Evolutionary conservation across 2,797 vertebrate genomes (phyloP).

Genomic region (Myiothlypis chrysogaster): DNA sequence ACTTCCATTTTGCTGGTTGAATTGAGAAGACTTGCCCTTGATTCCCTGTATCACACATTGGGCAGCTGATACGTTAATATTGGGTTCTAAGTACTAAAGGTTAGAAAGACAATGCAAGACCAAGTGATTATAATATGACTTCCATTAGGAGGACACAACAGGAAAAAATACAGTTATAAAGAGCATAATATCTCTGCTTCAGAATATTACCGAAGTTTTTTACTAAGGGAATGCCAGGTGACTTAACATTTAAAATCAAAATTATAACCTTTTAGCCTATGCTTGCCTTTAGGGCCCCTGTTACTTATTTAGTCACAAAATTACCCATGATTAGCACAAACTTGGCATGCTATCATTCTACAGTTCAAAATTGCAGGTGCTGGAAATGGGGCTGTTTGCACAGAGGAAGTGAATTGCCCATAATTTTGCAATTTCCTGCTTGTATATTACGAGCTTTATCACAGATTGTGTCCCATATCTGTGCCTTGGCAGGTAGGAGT

Average conservation of each 20-base stretch:
- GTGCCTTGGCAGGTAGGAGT: neutral
- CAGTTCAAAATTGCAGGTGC: neutral
- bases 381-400: neutral
- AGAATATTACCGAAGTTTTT: neutral
- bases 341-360: neutral
- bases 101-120: neutral
- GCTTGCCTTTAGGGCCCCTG: neutral
- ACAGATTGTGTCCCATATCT: neutral
- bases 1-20: neutral
- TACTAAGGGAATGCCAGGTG: neutral
- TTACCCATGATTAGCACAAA: neutral
- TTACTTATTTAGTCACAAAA: neutral
- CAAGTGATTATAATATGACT: neutral
- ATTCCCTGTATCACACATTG: neutral
- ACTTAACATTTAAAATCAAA: neutral
- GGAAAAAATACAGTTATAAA: neutral
- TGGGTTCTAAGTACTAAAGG: neutral
- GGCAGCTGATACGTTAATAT: neutral
- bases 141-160: neutral
- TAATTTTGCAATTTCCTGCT: conserved; percentile 39
- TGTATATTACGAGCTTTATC: neutral
- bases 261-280: neutral
- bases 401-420: conserved; percentile 29
- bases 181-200: neutral
- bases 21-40: neutral